These are phyloP conservation scores for Champsocephalus gunnari DNA, from an alignment of 2,797 vertebrate genomes.

Conservation along the genomic window DNA sequence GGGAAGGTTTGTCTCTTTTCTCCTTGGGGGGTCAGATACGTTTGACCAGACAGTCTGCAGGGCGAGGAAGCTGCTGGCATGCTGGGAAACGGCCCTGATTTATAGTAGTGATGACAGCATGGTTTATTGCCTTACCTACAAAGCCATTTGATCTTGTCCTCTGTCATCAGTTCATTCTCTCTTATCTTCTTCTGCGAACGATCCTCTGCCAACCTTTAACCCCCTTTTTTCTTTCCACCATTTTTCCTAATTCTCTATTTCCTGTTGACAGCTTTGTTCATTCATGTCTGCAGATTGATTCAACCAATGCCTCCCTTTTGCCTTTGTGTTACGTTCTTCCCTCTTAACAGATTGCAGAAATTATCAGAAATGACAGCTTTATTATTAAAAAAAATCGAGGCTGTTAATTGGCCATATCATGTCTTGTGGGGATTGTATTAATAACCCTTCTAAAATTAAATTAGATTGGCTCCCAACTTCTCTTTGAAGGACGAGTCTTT, in stretches of 20 bases:
- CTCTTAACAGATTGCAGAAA: constrained; percentile 33
- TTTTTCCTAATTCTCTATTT: constrained; percentile 45
- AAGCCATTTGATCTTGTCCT: constrained; percentile 43
- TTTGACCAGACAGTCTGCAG: constrained; percentile 33
- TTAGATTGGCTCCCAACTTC: constrained; percentile 18
- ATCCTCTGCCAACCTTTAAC: constrained; percentile 36
- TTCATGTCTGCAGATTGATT: constrained; percentile 30
- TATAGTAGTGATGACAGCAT: constrained; percentile 47
- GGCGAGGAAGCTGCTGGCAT: constrained; percentile 35
- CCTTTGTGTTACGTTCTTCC: constrained; percentile 28
- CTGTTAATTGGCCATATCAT: constrained; percentile 38
- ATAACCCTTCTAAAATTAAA: constrained; percentile 45
- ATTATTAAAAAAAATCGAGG: constrained; percentile 24
- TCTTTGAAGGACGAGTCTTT: constrained; percentile 18
- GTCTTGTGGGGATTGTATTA: constrained; percentile 26
- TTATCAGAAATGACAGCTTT: constrained; percentile 29
- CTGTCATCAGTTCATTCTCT: constrained; percentile 33
- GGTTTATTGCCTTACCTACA: constrained; percentile 46
- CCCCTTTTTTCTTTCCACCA: constrained; percentile 21
- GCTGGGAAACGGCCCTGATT: constrained; percentile 33
- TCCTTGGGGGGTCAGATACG: constrained; percentile 16
- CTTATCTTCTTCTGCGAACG: constrained; percentile 9
- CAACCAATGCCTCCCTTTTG: constrained; percentile 2
- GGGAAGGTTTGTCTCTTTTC: not conserved
- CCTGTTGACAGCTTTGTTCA: constrained; percentile 39